Base-by-base conservation (phyloP, 92 coral and sea anemone genomes). In the Pocillopora grandis region DNA sequence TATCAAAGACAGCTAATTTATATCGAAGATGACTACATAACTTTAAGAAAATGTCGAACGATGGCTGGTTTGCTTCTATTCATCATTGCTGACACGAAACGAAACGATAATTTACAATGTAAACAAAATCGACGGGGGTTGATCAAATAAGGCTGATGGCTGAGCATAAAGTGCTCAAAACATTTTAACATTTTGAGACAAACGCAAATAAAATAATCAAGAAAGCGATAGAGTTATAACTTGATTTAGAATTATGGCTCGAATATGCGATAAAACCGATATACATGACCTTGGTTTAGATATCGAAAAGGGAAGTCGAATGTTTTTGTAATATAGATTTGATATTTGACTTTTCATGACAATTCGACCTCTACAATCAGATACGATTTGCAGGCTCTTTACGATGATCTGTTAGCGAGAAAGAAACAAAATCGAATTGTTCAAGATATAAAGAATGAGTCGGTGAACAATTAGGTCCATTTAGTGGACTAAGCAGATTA, bases 41-140 rank as follows among this genome's bases (percentile, higher is more conserved):
- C 8, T 42, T 42, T 42, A 3, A 42, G 8, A 42, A 42, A 42
- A 3, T 42, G 52, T 42, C 5, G 52, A 7, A 42, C 52, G 5
- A 42, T 42, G 52, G 52, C 52, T 42, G 52, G 52, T 3, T 14
- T 27, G 11, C 58, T 79, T 20, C 31, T 9, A 16, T 36, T 36
- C 19, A 62, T 16, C 16, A 8, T 42, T 20, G 36, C 72, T 33
- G 56, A 37, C 61, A 58, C 37, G 13, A 58, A n/a, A 35, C 35
- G 12, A 27, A 64, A 57, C 31, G 10, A 27, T 62, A 62, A 21
- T 18, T 2, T 60, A 61, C 52, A 67, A 36, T 58, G 77, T 37
- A 81, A 81, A 81, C 74, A 81, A 70, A 80, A 69, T 59, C 85
- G 71, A 71, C 69, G 48, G 77, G 85, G 61, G 77, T 71, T 62